Evolutionary conservation across 2,888 invertebrate species (phyloP).

Genomic region (Drepana falcataria): DNA sequence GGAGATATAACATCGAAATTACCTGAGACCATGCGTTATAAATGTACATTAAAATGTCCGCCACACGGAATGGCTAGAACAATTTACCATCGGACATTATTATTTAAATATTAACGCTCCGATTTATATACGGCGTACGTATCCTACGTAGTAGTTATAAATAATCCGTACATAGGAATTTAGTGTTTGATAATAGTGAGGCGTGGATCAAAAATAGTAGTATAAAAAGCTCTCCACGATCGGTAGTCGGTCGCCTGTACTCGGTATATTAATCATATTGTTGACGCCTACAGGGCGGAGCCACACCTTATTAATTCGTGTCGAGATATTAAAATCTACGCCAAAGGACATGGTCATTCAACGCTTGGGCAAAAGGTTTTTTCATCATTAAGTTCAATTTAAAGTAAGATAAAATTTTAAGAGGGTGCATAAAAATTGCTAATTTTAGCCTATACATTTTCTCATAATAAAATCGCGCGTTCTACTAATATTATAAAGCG

Average conservation of each 20-base stretch:
- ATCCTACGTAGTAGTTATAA: conserved; percentile 50
- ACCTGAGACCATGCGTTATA: conserved; percentile 29
- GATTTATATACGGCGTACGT: conserved; percentile 40
- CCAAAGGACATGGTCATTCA: conserved; percentile 42
- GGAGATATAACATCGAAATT: conserved; percentile 25
- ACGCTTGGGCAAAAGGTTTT: conserved; percentile 5
- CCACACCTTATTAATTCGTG: conserved; percentile 67
- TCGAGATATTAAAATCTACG: conserved; percentile 63
- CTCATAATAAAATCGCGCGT: too few relatives aligned
- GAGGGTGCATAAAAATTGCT: too few relatives aligned
- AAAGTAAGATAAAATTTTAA: not conserved
- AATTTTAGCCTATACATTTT: too few relatives aligned
- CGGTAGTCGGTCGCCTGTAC: conserved; percentile 70
- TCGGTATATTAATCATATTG: conserved; percentile 66
- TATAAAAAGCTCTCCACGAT: conserved; percentile 40
- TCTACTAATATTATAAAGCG: too few relatives aligned
- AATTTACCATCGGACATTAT: conserved; percentile 51
- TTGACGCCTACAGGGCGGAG: conserved; percentile 74
- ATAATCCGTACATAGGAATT: conserved; percentile 53
- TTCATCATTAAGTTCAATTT: too few relatives aligned
- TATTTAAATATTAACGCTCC: conserved; percentile 58
- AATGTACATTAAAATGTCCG: conserved; percentile 35
- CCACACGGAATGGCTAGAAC: conserved; percentile 27
- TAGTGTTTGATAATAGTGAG: conserved; percentile 34
- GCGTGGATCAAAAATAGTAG: conserved; percentile 45